phyloP scores from a whole-genome alignment of 2,888 invertebrate species.

The Piscicola geometra region DNA sequence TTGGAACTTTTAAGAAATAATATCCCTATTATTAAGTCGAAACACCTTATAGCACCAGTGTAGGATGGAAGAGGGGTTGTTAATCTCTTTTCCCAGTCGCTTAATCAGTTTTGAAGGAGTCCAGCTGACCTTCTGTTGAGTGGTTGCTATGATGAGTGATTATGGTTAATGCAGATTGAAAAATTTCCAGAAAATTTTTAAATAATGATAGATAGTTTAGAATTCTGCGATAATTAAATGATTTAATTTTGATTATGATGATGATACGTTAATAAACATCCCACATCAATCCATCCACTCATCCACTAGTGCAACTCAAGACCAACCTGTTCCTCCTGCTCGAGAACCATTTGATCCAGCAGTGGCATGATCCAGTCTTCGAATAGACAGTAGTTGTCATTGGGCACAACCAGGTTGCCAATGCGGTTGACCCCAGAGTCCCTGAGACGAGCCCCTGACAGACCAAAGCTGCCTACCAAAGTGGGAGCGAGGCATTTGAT shows the following conservation, averaged over 20 bases:
- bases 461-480: slow-evolving; percentile 81
- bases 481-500: slow-evolving; percentile 96
- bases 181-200: not conserved
- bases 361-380: slow-evolving; percentile 95
- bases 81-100: slow-evolving; percentile 81
- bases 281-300: not conserved
- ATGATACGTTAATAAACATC: no score
- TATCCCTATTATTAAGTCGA: no score
- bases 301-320: not conserved
- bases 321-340: slow-evolving; percentile 71
- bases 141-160: not conserved
- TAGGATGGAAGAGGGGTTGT: slow-evolving; percentile 83
- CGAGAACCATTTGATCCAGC: slow-evolving; percentile 79
- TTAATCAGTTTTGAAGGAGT: slow-evolving; percentile 82
- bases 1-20: no score
- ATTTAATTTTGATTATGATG: no score
- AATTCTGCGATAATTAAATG: not conserved
- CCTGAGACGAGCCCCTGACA: slow-evolving; percentile 71
- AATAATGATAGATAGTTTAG: not conserved
- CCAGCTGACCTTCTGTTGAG: slow-evolving; percentile 65
- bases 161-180: not conserved
- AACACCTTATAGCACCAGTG: slow-evolving; percentile 84
- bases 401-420: slow-evolving; percentile 91
- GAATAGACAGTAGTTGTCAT: slow-evolving; percentile 94
- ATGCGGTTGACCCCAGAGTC: slow-evolving; percentile 82